Evolutionary conservation across 2,113 vertebrate genomes (phyloP), one percentile per base, ranked within the genome.

Genomic region (Boleophthalmus pectinirostris): DNA sequence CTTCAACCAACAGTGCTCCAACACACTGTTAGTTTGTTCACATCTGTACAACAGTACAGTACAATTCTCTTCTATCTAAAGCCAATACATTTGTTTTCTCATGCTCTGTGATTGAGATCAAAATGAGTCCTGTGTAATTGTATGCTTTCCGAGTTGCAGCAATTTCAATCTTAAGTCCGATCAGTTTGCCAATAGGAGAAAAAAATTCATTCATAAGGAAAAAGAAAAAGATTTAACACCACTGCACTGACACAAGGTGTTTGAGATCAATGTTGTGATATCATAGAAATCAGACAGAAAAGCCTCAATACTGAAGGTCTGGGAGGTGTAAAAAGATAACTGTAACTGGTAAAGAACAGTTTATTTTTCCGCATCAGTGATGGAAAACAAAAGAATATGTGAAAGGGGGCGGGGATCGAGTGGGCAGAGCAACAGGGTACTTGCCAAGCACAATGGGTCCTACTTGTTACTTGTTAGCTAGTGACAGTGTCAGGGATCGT

Each of bases 391-490:
- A 73, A 68, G 58, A 77, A 64, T 57, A 43, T 51, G 72, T 65
- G 43, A 72, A 35, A 23, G 21, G 61, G 60, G 53, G 70, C 67
- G 63, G 43, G 69, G 72, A 61, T 61, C 2, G 18, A 35, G 15
- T n/a, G 49, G 74, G 60, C 76, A 78, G 70, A 73, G 87, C 38
- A 18, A 90, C 82, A 85, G 82, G 83, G 85, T 82, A 86, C 88
- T 87, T 23, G 91, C 87, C 81, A 88, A 86, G 88, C 89, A 91
- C 89, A 92, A 90, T 92, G 87, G 90, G 87, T 90, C 82, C 88
- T 90, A 92, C 92, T 93, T 92, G 91, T 93, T 93, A 92, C 92
- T 93, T 92, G 91, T 93, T 93, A 91, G 92, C 89, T 88, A 91
- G 91, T 93, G 92, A 90, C 90, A 89, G 91, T 92, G 92, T 93